Evolutionary conservation across 2,888 invertebrate species (phyloP), one percentile per base, ranked within the genome.

Genomic region (Drosophila pseudotakahashii): DNA sequence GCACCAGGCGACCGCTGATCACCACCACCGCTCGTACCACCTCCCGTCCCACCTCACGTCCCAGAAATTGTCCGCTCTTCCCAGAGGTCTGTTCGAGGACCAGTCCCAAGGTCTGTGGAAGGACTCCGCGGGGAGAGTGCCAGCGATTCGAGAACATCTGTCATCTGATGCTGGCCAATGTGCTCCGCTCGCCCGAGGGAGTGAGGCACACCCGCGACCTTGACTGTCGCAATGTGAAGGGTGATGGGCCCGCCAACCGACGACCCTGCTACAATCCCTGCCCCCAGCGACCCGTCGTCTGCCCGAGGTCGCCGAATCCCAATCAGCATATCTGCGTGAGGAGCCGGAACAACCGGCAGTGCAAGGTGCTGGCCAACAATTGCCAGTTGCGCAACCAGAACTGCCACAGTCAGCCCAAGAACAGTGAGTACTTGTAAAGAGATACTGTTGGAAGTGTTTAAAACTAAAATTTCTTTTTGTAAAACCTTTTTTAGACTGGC

Each of bases 361-460:
- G 83, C 74, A 80, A 80, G 54, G 34, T 84, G 6, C 6, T 84
- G 32, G 64, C 78, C 53, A 78, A 77, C 52, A 72, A 52, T 9
- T 84, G 88, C 34, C 78, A 80, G 69, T 52, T 84, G 53, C 52
- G 61, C 14, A 84, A 88, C 69, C 71, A 70, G 54, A 84, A 84
- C 39, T 88, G 88, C 51, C 61, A 70, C 37, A 6, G 44, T 3
- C 37, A 14, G 6, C 83, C 83, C 3, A 76, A 71, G 14, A 52
- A 84, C 53, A 73, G 83, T 84, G 44, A 87, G 82, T 42, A 16
- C 5, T 16, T 4, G 26, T 0, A 26, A 26, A 1, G 26, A 26
- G 26, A 26, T 5, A 5, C 26, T 26, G 26, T 26, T 26, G 5
- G 26, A 26, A n/a, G 13, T 37, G 13, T 11, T n/a, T n/a, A 37